phyloP scores from a whole-genome alignment of 1,140 invertebrate species.

The Globodera ellingtonae region DNA sequence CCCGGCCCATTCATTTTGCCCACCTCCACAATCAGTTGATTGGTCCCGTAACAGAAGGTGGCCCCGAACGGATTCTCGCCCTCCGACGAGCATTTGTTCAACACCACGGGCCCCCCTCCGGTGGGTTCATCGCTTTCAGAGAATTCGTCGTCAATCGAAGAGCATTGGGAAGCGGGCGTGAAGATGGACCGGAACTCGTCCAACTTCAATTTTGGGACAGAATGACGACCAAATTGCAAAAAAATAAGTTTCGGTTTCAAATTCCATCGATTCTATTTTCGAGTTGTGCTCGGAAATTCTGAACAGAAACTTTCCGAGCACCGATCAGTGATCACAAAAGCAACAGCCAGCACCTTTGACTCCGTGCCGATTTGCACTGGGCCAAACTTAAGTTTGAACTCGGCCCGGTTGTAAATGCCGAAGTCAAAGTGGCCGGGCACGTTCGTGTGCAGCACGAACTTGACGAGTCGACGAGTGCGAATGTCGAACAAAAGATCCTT shows the following conservation, averaged over 20 bases:
- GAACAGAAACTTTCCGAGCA: too few relatives aligned
- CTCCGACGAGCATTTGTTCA: constrained; percentile 48
- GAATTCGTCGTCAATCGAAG: constrained; percentile 32
- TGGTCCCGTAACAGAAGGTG: constrained; percentile 53
- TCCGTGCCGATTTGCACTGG: too few relatives aligned
- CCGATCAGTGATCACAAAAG: too few relatives aligned
- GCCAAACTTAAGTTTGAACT: constrained; percentile 24
- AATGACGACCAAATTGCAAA: not conserved
- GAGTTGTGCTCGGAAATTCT: not conserved
- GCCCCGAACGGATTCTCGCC: constrained; percentile 58
- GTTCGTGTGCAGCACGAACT: constrained; percentile 96
- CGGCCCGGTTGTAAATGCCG: constrained; percentile 70
- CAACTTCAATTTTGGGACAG: constrained; percentile 34
- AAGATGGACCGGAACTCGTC: constrained; percentile 44
- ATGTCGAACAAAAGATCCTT: constrained; percentile 96
- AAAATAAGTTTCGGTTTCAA: not conserved
- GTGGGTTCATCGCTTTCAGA: constrained; percentile 12
- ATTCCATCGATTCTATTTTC: not conserved
- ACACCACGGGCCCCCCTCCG: constrained; percentile 40
- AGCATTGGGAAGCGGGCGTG: constrained; percentile 31
- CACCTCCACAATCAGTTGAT: constrained; percentile 55
- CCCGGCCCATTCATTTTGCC: constrained; percentile 5
- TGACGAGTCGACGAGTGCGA: constrained; percentile 86
- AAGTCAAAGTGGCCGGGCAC: constrained; percentile 99
- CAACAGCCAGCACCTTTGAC: too few relatives aligned